Evolutionary conservation across 2,888 invertebrate species (phyloP).

Genomic region (Iphiclides podalirius): DNA sequence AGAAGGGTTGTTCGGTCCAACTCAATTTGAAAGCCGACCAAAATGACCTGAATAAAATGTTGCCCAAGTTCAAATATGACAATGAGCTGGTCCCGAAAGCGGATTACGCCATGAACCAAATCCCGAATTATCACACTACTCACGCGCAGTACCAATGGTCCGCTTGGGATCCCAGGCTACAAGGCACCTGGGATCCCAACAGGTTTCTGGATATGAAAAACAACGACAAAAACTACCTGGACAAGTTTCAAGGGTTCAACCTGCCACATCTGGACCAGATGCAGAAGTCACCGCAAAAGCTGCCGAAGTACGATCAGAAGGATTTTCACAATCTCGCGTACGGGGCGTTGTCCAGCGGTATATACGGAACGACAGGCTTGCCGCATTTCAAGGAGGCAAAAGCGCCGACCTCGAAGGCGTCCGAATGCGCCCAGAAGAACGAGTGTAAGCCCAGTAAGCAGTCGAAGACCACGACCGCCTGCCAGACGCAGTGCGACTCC

Average conservation of each 20-base stretch:
- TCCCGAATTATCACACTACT: constrained; percentile 84
- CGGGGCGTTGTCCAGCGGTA: constrained; percentile 61
- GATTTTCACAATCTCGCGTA: constrained; percentile 73
- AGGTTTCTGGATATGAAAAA: constrained; percentile 72
- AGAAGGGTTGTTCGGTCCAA: constrained; percentile 63
- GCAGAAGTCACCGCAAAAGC: constrained; percentile 81
- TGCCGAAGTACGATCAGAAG: constrained; percentile 73
- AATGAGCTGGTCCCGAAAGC: constrained; percentile 79
- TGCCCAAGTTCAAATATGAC: constrained; percentile 74
- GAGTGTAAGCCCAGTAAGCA: constrained; percentile 70
- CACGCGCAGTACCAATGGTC: constrained; percentile 84
- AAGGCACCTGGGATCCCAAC: constrained; percentile 76
- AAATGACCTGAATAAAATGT: constrained; percentile 76
- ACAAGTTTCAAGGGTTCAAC: constrained; percentile 80
- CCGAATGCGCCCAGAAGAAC: constrained; percentile 64
- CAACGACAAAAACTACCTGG: constrained; percentile 79
- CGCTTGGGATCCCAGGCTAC: constrained; percentile 77
- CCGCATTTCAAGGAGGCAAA: constrained; percentile 72
- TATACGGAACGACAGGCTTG: constrained; percentile 61
- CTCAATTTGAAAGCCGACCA: constrained; percentile 63
- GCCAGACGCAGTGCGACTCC: constrained; percentile 69
- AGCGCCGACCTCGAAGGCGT: constrained; percentile 53
- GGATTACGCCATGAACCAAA: constrained; percentile 83
- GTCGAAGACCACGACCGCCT: constrained; percentile 66
- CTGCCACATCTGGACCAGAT: constrained; percentile 79